Evolutionary conservation across 2,113 vertebrate species (phyloP).

Genomic region (Taurulus bubalis): DNA sequence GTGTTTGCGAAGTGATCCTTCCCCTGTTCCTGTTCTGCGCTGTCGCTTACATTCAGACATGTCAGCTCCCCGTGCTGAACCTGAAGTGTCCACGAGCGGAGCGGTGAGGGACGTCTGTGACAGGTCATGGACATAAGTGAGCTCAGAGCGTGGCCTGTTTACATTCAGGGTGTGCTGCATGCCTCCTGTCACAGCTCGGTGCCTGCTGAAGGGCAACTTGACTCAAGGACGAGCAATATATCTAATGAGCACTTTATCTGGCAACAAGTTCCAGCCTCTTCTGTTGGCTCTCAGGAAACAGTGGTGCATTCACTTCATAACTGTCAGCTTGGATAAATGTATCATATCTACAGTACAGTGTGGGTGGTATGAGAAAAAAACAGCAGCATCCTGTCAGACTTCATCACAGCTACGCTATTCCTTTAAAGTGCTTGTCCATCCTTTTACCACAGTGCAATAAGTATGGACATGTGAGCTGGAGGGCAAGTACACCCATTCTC

Average conservation of each 20-base stretch:
- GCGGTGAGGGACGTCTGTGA: conserved; percentile 43
- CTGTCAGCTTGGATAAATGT: conserved; percentile 49
- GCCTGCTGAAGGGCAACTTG: conserved; percentile 39
- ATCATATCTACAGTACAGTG: conserved; percentile 37
- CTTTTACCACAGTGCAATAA: conserved; percentile 34
- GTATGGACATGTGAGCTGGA: conserved; percentile 28
- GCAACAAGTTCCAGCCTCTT: conserved; percentile 21
- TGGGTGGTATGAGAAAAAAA: conserved; percentile 53
- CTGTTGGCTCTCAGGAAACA: conserved; percentile 18
- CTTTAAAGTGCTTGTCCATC: conserved; percentile 34
- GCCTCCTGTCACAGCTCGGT: conserved; percentile 40
- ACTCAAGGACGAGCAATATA: conserved; percentile 26
- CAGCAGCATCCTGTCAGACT: conserved; percentile 46
- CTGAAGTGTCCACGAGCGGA: conserved; percentile 23
- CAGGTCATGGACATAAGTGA: conserved; percentile 40
- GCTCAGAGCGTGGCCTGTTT: conserved; percentile 37
- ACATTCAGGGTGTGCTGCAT: conserved; percentile 41
- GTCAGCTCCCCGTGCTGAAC: conserved; percentile 8
- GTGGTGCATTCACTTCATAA: conserved; percentile 36
- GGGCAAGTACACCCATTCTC: background rate
- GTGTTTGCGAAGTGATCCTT: conserved; percentile 55
- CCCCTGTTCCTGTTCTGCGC: conserved; percentile 51
- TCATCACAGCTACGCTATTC: conserved; percentile 20
- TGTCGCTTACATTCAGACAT: conserved; percentile 46
- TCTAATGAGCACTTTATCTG: conserved; percentile 25